A percentile compares a stretch with the other conserved stretches of the same genome.
Evolutionary conservation across 2,888 invertebrate species (phyloP).

Genomic region (Chloroclysta siterata): DNA sequence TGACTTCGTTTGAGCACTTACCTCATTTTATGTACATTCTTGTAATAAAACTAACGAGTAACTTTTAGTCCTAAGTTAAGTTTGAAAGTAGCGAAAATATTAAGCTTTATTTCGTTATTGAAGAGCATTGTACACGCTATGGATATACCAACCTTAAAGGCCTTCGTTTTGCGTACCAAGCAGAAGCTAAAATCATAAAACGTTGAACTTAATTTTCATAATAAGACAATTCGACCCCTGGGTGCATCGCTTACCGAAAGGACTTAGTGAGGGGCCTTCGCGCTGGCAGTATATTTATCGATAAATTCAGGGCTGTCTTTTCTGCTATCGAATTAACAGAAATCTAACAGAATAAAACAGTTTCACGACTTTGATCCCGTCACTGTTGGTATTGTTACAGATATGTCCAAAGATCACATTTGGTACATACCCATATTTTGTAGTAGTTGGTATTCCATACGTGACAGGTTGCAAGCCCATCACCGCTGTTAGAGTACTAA

Average conservation of each 20-base stretch:
- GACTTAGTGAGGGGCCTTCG: constrained; percentile 44
- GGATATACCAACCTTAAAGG: constrained; percentile 22
- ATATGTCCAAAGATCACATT: too few species aligned
- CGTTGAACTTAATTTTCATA: constrained; percentile 62
- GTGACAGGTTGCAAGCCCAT: too few species aligned
- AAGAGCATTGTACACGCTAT: constrained; percentile 32
- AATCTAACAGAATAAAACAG: too few species aligned
- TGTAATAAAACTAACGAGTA: not conserved
- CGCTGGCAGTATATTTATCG: constrained; percentile 16
- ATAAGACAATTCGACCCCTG: constrained; percentile 63
- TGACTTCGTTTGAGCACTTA: not conserved
- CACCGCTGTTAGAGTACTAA: too few species aligned
- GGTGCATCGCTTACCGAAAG: constrained; percentile 61
- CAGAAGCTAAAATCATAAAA: constrained; percentile 50
- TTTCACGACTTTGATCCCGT: too few species aligned
- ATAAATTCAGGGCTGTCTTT: constrained; percentile 6
- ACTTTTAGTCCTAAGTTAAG: constrained; percentile 17
- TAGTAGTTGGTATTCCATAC: too few species aligned
- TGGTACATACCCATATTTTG: too few species aligned
- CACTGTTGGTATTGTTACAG: too few species aligned
- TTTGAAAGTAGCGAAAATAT: constrained; percentile 22
- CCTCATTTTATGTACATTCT: not conserved
- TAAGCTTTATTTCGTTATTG: constrained; percentile 20
- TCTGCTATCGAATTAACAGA: too few species aligned
- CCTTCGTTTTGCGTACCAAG: constrained; percentile 28